Evolutionary conservation across 2,113 vertebrate genomes (phyloP).

Genomic region (Neolamprologus kungweensis): DNA sequence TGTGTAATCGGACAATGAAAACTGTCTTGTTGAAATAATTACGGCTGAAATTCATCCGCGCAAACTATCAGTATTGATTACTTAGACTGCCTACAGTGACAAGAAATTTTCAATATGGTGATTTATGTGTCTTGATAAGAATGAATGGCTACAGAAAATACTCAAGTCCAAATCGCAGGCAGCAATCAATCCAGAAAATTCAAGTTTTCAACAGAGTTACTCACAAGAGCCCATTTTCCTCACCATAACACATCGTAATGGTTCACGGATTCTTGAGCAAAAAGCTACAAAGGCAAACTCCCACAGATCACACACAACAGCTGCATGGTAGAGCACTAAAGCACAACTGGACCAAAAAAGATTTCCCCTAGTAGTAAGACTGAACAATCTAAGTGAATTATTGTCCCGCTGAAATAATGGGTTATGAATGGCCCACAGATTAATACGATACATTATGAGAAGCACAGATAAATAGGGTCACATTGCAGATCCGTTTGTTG

Average conservation of each 20-base stretch:
- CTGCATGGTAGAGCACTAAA: constrained; percentile 14
- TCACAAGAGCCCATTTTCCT: constrained; percentile 50
- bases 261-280: constrained; percentile 38
- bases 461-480: constrained; percentile 79
- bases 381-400: constrained; percentile 70
- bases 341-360: constrained; percentile 53
- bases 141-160: background rate
- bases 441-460: constrained; percentile 75
- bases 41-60: background rate
- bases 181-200: constrained; percentile 23
- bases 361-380: constrained; percentile 44
- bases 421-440: constrained; percentile 71
- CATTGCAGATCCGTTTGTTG: constrained; percentile 74
- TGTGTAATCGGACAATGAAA: background rate
- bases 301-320: constrained; percentile 23
- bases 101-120: background rate
- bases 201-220: constrained; percentile 10
- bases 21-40: background rate
- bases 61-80: background rate
- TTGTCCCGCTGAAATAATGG: constrained; percentile 56
- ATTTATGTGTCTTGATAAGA: background rate
- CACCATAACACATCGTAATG: constrained; percentile 49
- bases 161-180: constrained; percentile 9
- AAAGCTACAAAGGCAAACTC: constrained; percentile 37
- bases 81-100: background rate